A percentile compares a stretch with the other conserved stretches of the same genome.
Evolutionary conservation across 2,113 vertebrate species (phyloP).

Genomic region (Chloropsis hardwickii): DNA sequence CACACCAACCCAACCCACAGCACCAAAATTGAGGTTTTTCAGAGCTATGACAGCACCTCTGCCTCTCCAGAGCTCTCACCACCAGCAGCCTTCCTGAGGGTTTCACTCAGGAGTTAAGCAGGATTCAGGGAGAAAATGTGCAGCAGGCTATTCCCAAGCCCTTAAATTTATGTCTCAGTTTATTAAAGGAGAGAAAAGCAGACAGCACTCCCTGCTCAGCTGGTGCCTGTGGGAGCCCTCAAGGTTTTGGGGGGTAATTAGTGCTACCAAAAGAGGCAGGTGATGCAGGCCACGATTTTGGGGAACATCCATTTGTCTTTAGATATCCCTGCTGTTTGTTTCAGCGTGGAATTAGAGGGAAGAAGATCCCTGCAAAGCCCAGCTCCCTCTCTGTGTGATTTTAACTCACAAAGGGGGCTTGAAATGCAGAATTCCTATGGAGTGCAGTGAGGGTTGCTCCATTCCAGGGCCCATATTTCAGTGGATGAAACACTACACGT

Average conservation of each 20-base stretch:
- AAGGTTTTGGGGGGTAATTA: neutral
- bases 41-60: neutral
- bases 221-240: neutral
- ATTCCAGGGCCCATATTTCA: neutral
- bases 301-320: neutral
- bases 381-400: neutral
- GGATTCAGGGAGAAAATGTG: neutral
- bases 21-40: neutral
- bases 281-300: neutral
- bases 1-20: neutral
- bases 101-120: neutral
- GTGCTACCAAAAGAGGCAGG: neutral
- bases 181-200: neutral
- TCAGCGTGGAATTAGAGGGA: accelerated
- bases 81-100: neutral
- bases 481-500: neutral
- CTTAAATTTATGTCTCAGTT: neutral
- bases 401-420: neutral
- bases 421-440: neutral
- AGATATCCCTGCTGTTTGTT: neutral
- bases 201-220: neutral
- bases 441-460: neutral
- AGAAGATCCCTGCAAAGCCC: neutral
- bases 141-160: neutral
- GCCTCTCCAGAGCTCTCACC: neutral